Base-by-base conservation (phyloP, 2,888 invertebrate species). In the Portevinia maculata region DNA sequence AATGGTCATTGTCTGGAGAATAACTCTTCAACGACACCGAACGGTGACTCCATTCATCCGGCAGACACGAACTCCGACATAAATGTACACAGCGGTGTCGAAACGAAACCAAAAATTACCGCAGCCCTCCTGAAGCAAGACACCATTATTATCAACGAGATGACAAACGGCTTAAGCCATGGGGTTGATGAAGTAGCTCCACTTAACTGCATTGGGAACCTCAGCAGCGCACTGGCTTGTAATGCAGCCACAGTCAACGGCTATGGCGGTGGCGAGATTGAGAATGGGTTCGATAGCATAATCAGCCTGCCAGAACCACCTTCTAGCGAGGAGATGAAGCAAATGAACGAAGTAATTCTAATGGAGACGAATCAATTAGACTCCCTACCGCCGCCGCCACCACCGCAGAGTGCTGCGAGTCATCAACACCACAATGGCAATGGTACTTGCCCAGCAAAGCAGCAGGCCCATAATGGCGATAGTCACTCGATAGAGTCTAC, bases 91-190 rank as follows among this genome's bases (percentile, higher is more conserved):
- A 92, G 92, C 32, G 91, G 88, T 53, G 92, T 92, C 2, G 91
- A 85, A 57, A 92, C 86, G 53, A 94, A 93, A 84, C 94, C 95
- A 3, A 93, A 94, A 30, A 94, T 95, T 52, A 94, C 94, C 39
- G 94, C 94, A 0, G 95, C 94, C 0, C 92, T 95, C 46, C 92
- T 94, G 84, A 95, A 95, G 85, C 93, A 94, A 87, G 93, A 93
- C 87, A 91, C 92, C 0, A 91, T 92, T 4, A 92, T 92, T 78
- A 85, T 46, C 74, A 73, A 86, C 52, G 74, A 55, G 39, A 76
- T 79, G 67, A 76, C 81, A 48, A 81, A 84, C 39, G 64, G 73
- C 30, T n/a, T 30, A 32, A 64, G n/a, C 48, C 92, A 91, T 70
- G 92, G 92, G 0, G 89, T 92, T 74, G 92, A 92, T 83, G 90